Evolutionary conservation across 2,888 invertebrate genomes (phyloP).

Genomic region (Cheilosia vulpina): DNA sequence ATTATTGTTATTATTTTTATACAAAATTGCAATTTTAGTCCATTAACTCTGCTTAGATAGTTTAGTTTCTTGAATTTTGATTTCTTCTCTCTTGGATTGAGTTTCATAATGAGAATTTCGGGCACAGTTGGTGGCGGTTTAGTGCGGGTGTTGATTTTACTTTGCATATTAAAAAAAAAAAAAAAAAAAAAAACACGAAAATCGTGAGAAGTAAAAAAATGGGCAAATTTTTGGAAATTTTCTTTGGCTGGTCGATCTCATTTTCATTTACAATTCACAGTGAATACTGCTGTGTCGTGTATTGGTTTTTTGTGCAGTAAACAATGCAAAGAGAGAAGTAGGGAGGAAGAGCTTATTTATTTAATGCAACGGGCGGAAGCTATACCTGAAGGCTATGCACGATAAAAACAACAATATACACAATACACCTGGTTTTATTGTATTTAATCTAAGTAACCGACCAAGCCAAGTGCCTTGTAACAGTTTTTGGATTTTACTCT

Average conservation of each 20-base stretch:
- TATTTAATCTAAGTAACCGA: neutral
- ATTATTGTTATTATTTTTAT: slow-evolving; percentile 2
- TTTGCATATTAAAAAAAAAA: neutral
- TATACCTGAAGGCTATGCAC: neutral
- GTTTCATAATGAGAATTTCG: slow-evolving; percentile 5
- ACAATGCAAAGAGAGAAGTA: neutral
- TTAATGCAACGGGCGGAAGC: slow-evolving; percentile 21
- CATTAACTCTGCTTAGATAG: neutral
- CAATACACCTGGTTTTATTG: neutral
- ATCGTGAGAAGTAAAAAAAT: neutral
- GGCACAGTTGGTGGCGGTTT: slow-evolving; percentile 59
- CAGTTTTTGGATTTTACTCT: neutral
- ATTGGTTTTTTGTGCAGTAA: too few species aligned
- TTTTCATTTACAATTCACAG: too few species aligned
- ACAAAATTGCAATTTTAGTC: neutral
- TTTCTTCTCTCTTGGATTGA: neutral
- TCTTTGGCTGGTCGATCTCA: too few species aligned
- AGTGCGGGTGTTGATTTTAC: slow-evolving; percentile 3
- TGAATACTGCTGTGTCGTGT: too few species aligned
- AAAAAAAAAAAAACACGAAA: neutral
- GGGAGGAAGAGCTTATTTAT: neutral
- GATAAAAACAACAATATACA: neutral
- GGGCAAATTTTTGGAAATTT: too few species aligned
- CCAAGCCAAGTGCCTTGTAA: neutral
- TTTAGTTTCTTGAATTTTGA: neutral